Conservation (phyloP, 2,888 invertebrate species). For the Chesias legatella region DNA sequence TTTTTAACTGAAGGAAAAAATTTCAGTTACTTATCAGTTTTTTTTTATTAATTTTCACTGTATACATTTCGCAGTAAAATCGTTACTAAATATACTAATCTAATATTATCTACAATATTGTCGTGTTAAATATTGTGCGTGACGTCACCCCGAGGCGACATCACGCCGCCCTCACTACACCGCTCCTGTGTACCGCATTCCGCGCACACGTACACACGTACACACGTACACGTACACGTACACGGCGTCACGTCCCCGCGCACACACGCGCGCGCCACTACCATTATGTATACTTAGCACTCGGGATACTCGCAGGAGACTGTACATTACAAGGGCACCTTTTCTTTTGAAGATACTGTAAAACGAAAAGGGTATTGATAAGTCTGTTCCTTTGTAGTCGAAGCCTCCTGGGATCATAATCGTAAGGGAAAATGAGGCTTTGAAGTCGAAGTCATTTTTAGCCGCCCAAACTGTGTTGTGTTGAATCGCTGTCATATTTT, state of each 20-base stretch:
- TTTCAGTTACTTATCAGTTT: too few species aligned
- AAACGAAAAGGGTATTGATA: constrained; percentile 51
- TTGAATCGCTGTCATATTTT: too few species aligned
- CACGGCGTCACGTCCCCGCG: too few species aligned
- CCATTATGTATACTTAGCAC: constrained; percentile 46
- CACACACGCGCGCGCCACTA: constrained; percentile 60
- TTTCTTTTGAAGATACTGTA: constrained; percentile 58
- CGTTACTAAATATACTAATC: neutral
- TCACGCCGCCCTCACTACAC: constrained; percentile 40
- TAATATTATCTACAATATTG: neutral
- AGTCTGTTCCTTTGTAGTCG: constrained; percentile 56
- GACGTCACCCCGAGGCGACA: constrained; percentile 48
- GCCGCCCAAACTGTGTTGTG: too few species aligned
- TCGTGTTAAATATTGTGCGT: constrained; percentile 23
- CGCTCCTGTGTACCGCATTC: constrained; percentile 49
- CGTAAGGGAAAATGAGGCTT: constrained; percentile 36
- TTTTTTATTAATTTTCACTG: too few species aligned
- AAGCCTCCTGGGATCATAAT: constrained; percentile 46
- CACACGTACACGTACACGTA: constrained; percentile 44
- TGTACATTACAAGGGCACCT: constrained; percentile 73
- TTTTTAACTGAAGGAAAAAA: too few species aligned
- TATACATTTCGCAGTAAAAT: too few species aligned
- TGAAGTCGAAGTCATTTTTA: neutral
- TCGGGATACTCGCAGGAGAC: constrained; percentile 48
- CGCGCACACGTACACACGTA: constrained; percentile 47